phyloP scores from a whole-genome alignment of 1,140 invertebrate species.

The Microplitis demolitor region DNA sequence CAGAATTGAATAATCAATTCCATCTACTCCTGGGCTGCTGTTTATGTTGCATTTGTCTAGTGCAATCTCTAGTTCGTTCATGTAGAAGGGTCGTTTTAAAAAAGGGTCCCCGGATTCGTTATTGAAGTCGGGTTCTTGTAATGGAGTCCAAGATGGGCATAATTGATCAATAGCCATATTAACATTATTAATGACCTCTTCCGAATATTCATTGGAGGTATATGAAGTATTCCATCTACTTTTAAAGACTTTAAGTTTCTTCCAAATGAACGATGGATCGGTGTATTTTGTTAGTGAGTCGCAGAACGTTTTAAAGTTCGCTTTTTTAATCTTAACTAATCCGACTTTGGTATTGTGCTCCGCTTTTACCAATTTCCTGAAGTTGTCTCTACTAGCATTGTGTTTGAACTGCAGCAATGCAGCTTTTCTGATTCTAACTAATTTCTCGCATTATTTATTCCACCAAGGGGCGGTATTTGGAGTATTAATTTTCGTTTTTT shows the following conservation, averaged over 20 bases:
- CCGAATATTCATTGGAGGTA: neutral
- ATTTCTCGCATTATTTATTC: neutral
- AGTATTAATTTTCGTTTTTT: neutral
- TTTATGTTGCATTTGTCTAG: neutral
- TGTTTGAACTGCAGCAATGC: neutral
- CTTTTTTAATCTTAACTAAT: neutral
- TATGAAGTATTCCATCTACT: neutral
- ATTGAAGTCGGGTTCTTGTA: neutral
- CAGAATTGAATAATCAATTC: neutral
- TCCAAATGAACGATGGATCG: neutral
- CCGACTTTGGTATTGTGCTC: neutral
- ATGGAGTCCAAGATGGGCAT: neutral
- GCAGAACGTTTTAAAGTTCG: constrained; percentile 21
- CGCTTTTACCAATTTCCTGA: neutral
- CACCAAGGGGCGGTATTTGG: neutral
- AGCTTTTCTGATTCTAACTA: neutral
- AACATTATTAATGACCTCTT: neutral
- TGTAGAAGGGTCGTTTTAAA: neutral
- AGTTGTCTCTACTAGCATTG: neutral
- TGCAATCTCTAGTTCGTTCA: neutral
- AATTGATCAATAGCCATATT: neutral
- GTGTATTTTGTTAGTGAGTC: neutral
- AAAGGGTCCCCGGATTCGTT: neutral
- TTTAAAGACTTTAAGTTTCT: constrained; percentile 14
- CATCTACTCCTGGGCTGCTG: neutral